Evolutionary conservation across 1,140 invertebrate species (phyloP).

Genomic region (Cydia pomonella): DNA sequence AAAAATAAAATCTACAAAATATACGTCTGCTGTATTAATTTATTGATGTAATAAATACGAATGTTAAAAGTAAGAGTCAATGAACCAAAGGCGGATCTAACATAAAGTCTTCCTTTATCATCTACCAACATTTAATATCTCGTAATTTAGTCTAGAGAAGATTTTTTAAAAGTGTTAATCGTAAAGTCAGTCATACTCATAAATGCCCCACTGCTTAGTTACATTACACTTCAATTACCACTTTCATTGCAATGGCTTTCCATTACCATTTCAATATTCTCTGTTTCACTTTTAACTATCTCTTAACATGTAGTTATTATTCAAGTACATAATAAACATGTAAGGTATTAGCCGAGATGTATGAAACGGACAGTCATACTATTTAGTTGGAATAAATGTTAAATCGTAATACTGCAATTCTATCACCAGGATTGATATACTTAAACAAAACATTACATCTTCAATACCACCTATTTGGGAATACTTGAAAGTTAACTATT

Average conservation of each 20-base stretch:
- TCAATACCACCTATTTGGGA: too few relatives aligned
- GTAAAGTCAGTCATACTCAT: neutral
- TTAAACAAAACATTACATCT: too few relatives aligned
- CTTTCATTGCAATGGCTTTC: conserved; percentile 27
- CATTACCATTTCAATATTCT: conserved; percentile 10
- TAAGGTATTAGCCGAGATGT: neutral
- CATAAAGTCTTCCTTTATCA: too few relatives aligned
- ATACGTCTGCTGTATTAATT: too few relatives aligned
- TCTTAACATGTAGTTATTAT: neutral
- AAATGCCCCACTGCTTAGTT: conserved; percentile 1
- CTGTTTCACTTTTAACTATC: conserved; percentile 4
- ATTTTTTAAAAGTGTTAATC: neutral
- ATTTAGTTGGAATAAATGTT: neutral
- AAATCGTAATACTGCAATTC: neutral
- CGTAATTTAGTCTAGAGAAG: neutral
- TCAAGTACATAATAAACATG: too few relatives aligned
- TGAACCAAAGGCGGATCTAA: too few relatives aligned
- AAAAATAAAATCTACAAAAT: too few relatives aligned
- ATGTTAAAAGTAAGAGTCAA: too few relatives aligned
- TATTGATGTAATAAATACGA: too few relatives aligned
- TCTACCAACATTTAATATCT: too few relatives aligned
- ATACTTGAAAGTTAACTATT: too few relatives aligned
- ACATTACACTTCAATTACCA: conserved; percentile 28
- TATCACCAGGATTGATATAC: neutral
- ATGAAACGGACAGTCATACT: neutral